Evolutionary conservation across 2,113 vertebrate genomes (phyloP).

Genomic region (Sapayoa aenigma): DNA sequence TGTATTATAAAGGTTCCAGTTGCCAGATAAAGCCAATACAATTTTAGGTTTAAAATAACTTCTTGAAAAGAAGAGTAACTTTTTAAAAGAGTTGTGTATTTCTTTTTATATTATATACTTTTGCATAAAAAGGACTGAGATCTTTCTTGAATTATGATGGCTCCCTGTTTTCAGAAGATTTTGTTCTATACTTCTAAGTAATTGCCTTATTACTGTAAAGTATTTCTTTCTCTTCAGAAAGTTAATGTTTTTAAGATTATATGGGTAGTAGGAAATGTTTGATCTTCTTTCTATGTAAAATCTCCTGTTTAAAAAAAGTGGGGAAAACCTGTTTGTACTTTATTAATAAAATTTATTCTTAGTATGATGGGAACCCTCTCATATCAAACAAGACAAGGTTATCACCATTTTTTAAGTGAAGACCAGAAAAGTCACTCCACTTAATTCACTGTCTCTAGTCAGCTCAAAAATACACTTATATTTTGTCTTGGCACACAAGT

Average conservation of each 20-base stretch:
- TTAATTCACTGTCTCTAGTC: not conserved
- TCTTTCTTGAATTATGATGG: not conserved
- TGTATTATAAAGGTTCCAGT: not conserved
- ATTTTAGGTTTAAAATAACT: not conserved
- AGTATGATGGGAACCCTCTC: not conserved
- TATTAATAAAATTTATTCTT: not conserved
- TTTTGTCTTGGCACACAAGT: not conserved
- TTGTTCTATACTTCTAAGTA: not conserved
- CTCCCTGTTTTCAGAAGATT: not conserved
- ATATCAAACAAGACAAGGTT: not conserved
- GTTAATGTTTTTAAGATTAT: not conserved
- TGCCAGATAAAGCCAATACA: not conserved
- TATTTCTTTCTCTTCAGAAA: not conserved
- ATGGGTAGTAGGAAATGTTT: not conserved
- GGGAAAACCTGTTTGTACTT: not conserved
- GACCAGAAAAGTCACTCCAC: not conserved
- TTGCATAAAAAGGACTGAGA: not conserved
- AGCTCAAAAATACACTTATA: not conserved
- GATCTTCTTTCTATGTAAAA: not conserved
- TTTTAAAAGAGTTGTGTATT: not conserved
- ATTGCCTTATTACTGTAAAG: not conserved
- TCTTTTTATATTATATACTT: not conserved
- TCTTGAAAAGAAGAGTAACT: not conserved
- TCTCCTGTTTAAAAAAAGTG: not conserved
- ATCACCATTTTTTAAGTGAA: not conserved